Conservation (phyloP, 2,113 vertebrate genomes). For the Lamprotornis superbus region DNA sequence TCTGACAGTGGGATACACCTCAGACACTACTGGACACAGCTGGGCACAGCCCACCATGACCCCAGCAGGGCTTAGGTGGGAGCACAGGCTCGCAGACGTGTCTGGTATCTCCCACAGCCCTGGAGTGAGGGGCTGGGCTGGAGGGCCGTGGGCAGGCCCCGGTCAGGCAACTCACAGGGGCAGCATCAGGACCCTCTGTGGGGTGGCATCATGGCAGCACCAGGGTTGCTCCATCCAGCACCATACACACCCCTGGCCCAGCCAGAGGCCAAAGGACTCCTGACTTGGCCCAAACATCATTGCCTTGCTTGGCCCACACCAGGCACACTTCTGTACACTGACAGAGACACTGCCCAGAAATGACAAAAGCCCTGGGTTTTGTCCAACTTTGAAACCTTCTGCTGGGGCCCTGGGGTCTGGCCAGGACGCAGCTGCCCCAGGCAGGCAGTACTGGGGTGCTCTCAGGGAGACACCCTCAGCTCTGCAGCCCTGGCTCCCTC, state of each 20-base stretch:
- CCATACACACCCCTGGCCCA: too few relatives aligned
- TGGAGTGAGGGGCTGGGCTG: background rate
- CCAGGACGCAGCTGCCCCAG: background rate
- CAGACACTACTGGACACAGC: background rate
- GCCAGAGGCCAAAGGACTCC: background rate
- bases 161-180: background rate
- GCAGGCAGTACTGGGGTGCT: rapidly evolving
- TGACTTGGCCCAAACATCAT: too few relatives aligned
- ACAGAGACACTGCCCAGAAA: background rate
- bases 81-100: rapidly evolving
- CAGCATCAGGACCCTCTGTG: background rate
- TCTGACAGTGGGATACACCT: background rate
- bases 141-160: rapidly evolving
- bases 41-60: background rate
- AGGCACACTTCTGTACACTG: background rate
- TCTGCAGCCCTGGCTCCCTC: background rate
- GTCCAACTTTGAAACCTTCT: background rate
- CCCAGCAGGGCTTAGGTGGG: rapidly evolving
- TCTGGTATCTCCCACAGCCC: rapidly evolving
- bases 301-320: background rate
- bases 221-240: rapidly evolving
- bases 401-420: background rate
- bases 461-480: background rate
- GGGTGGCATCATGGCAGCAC: background rate
- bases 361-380: background rate